A percentile compares a stretch with the other conserved stretches of the same genome.
These are phyloP conservation scores for Glareola pratincola DNA, from an alignment of 2,113 vertebrate species.

Conservation along the genomic window DNA sequence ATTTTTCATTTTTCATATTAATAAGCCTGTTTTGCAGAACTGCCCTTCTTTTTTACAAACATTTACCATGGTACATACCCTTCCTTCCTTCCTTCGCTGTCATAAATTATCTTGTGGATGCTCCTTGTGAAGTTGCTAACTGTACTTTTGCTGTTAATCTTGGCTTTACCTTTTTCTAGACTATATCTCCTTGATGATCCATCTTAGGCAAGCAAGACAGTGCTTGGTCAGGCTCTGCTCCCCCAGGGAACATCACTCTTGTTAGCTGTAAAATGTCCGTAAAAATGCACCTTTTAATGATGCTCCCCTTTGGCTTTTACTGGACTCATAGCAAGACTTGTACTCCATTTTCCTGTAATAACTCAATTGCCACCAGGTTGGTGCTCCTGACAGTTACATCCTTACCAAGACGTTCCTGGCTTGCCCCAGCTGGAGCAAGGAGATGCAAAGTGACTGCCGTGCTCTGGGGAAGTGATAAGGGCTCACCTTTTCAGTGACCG, in stretches of 20 bases:
- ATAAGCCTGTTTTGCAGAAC: not conserved
- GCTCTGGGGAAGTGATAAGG: conserved; percentile 20
- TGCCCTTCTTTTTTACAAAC: not conserved
- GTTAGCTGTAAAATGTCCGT: not conserved
- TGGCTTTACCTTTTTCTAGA: not conserved
- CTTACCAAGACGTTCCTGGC: conserved; percentile 7
- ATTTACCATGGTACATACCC: not conserved
- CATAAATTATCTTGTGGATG: not conserved
- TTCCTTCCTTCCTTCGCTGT: not conserved
- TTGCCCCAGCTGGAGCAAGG: conserved; percentile 38
- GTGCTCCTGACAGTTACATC: conserved; percentile 28
- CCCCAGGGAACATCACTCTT: not conserved
- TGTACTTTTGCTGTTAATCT: not conserved
- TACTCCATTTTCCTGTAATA: conserved; percentile 52
- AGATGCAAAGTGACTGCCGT: conserved; percentile 6
- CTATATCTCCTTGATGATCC: not conserved
- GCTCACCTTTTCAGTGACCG: conserved; percentile 37
- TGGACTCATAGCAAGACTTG: not conserved
- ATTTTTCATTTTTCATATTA: not conserved
- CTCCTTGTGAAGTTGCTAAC: not conserved
- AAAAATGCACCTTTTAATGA: conserved; percentile 35
- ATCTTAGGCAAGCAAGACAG: not conserved
- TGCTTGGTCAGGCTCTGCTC: not conserved
- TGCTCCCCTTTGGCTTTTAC: conserved; percentile 12
- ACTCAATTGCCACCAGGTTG: conserved; percentile 34